Conservation (phyloP, 2,797 vertebrate genomes). For the Mormyrops attenuatus region DNA sequence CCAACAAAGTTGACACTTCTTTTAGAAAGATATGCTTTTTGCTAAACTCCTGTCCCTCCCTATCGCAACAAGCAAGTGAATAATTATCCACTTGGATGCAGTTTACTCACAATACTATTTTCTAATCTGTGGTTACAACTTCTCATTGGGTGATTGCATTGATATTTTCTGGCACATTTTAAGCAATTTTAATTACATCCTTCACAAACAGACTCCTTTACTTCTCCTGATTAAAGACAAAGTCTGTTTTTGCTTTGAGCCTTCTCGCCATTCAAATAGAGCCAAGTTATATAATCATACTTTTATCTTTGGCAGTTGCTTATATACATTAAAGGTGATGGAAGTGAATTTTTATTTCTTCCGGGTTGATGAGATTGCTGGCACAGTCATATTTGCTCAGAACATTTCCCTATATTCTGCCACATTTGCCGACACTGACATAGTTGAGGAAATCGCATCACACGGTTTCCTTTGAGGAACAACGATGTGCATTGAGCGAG, state of each 20-base stretch:
- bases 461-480: neutral
- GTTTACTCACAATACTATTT: neutral
- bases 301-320: conserved; percentile 24
- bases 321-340: neutral
- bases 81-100: neutral
- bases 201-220: neutral
- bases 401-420: neutral
- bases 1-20: neutral
- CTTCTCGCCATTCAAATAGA: neutral
- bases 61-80: neutral
- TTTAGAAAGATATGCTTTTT: neutral
- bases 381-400: neutral
- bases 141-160: neutral
- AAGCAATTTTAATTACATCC: neutral
- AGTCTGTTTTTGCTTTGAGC: neutral
- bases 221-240: neutral
- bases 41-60: neutral
- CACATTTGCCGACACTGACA: neutral
- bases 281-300: conserved; percentile 12
- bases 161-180: neutral
- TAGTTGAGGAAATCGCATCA: neutral
- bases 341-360: conserved; percentile 7
- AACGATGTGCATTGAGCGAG: neutral
- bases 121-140: neutral
- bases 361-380: conserved; percentile 2